Conservation (phyloP, 2,113 vertebrate genomes). For the Bubo blakistoni region DNA sequence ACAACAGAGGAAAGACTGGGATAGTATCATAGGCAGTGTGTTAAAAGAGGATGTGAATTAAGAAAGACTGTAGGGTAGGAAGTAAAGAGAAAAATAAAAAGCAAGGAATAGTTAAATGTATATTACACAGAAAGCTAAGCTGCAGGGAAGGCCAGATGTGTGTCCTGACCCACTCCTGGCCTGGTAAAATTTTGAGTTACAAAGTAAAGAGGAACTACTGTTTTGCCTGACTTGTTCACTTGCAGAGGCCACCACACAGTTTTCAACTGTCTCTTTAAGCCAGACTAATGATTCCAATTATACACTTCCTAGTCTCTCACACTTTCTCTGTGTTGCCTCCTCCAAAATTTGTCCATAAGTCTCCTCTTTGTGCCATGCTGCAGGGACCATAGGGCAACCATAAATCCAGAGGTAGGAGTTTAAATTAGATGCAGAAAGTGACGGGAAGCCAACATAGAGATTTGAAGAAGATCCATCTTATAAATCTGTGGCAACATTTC, state of each 20-base stretch:
- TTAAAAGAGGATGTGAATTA: not conserved
- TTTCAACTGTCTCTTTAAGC: not conserved
- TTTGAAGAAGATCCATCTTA: slow-evolving; percentile 7
- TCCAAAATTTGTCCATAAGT: not conserved
- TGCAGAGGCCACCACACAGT: not conserved
- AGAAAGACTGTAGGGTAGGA: not conserved
- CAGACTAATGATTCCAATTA: not conserved
- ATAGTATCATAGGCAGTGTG: not conserved
- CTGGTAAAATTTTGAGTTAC: not conserved
- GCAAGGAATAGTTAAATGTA: not conserved
- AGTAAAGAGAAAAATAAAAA: not conserved
- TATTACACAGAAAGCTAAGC: not conserved
- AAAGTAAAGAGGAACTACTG: not conserved
- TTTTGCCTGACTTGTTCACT: not conserved
- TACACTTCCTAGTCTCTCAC: not conserved
- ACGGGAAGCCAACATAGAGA: not conserved
- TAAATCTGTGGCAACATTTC: slow-evolving; percentile 50
- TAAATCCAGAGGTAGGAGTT: not conserved
- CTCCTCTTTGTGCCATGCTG: not conserved
- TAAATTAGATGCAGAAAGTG: slow-evolving; percentile 7
- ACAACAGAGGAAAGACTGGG: not conserved
- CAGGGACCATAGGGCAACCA: not conserved
- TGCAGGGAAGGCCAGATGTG: accelerated
- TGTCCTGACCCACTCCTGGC: not conserved
- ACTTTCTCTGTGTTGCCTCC: not conserved